Base-by-base conservation (phyloP, 2,797 vertebrate genomes). In the Antennarius maculatus region DNA sequence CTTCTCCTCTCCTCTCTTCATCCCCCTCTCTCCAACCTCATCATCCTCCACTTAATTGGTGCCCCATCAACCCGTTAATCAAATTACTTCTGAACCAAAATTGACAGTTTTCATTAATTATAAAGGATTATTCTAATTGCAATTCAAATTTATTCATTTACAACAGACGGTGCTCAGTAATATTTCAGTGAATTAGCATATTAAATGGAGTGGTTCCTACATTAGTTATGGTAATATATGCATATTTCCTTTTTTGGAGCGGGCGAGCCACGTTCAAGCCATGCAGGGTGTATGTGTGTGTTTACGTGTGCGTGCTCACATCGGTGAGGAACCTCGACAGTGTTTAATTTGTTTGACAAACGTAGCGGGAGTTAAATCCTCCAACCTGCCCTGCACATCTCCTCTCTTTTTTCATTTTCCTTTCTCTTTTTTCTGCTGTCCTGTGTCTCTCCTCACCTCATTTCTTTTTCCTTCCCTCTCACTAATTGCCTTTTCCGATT, bases 101-200 rank as follows among this genome's bases (percentile, higher is more conserved):
- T 97, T 97, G 95, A 98, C 96, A 96, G 95, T 96, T 98, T 97
- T 97, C 96, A 98, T 98, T 98, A 97, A 97, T 97, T 97, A 98
- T 98, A 97, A 89, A 98, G 90, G 96, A 98, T 98, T 98, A 97
- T 97, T 97, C 96, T 97, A 97, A 97, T 97, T 97, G 95, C 95
- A 95, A 97, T 97, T 97, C 96, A 97, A 97, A 97, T 97, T 97
- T 98, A 97, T 98, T 97, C 96, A 96, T 97, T 97, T 95, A 95
- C 95, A 97, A 97, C 96, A 98, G 96, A 96, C 95, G 96, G 96
- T 94, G 95, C 96, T 96, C 96, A 97, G 95, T 97, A 98, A 97
- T 97, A 96, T 97, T 97, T 96, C 96, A 96, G 95, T 95, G 95
- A 96, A 98, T 97, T 97, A 96, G 96, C 96, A 97, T 97, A 97